These are phyloP conservation scores for Yoshiicerus persimilis DNA, from an alignment of 1,140 invertebrate species.

Conservation along the genomic window DNA sequence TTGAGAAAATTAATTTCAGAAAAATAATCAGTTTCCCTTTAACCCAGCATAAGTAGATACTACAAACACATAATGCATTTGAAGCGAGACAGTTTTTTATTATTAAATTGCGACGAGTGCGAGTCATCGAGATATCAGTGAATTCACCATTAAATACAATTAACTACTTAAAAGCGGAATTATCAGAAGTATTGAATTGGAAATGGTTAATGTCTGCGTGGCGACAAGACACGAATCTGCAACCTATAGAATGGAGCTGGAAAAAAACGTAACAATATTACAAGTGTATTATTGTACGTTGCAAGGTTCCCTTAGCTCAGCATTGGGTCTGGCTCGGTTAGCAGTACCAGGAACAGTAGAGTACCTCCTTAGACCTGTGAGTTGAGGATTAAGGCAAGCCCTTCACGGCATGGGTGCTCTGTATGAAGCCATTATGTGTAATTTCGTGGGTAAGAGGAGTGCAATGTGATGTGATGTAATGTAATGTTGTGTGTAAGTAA, in stretches of 20 bases:
- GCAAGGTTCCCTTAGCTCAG: background rate
- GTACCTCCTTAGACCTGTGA: background rate
- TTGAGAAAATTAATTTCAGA: background rate
- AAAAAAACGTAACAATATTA: background rate
- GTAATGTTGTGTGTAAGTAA: constrained; percentile 21
- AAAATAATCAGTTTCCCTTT: background rate
- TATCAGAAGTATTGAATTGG: background rate
- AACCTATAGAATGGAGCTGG: background rate
- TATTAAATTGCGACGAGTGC: background rate
- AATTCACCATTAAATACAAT: background rate
- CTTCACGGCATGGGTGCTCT: constrained; percentile 18
- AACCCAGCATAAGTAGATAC: background rate
- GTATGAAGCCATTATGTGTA: constrained; percentile 47
- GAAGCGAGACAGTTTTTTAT: background rate
- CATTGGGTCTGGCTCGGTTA: too few species aligned
- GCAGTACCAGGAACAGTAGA: too few species aligned
- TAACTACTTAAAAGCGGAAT: background rate
- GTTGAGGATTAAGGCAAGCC: background rate
- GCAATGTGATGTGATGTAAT: constrained; percentile 25
- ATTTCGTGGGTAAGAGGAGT: constrained; percentile 32
- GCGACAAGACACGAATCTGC: background rate
- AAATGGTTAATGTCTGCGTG: background rate
- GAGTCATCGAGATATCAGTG: background rate
- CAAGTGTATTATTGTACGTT: too few species aligned
- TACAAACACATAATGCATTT: too few species aligned